phyloP scores from a whole-genome alignment of 2,113 vertebrate genomes.

The Gnathonemus echidnorhynchus region DNA sequence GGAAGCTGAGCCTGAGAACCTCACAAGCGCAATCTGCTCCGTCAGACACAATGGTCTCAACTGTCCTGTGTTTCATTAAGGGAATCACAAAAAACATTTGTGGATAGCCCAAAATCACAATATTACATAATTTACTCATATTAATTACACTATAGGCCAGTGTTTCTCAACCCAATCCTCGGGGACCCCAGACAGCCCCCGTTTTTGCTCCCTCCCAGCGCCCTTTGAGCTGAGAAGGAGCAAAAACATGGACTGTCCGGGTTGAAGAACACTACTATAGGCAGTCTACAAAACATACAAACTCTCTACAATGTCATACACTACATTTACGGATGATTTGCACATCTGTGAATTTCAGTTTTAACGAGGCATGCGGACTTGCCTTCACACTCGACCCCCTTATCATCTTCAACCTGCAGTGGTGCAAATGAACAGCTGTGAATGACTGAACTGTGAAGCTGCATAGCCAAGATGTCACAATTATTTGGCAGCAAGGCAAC shows the following conservation, averaged over 20 bases:
- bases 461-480: not conserved
- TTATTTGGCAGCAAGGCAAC: not conserved
- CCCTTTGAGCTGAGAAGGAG: not conserved
- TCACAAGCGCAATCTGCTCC: not conserved
- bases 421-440: not conserved
- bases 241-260: not conserved
- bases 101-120: not conserved
- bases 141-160: not conserved
- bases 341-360: not conserved
- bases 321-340: not conserved
- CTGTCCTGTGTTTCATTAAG: not conserved
- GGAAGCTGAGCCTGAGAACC: not conserved
- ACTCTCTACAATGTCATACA: not conserved
- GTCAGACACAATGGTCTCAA: not conserved
- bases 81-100: not conserved
- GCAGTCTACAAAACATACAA: not conserved
- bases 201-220: not conserved
- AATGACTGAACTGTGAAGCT: not conserved
- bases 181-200: not conserved
- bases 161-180: not conserved
- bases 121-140: not conserved
- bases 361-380: conserved; percentile 27
- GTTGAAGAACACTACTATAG: not conserved
- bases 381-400: conserved; percentile 47
- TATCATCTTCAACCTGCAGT: conserved; percentile 36